phyloP scores from a whole-genome alignment of 2,888 invertebrate species.

The Ormyrus pomaceus region DNA sequence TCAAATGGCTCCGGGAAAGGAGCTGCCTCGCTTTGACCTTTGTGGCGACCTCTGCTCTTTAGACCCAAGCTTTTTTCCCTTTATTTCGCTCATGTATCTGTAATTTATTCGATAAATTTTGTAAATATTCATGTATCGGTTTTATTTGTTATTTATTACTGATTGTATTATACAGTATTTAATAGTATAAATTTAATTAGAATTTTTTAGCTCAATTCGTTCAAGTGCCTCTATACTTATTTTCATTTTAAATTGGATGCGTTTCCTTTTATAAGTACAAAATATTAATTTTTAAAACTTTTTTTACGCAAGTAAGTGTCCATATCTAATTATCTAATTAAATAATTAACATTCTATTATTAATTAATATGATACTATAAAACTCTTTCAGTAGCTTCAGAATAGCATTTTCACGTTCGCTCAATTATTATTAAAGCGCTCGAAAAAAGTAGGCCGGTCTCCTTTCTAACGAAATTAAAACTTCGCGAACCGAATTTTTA shows the following conservation, averaged over 20 bases:
- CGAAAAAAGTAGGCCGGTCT: not conserved
- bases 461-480: not conserved
- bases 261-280: too few relatives aligned
- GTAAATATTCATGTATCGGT: not conserved
- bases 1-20: not conserved
- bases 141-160: too few relatives aligned
- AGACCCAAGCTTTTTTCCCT: too few relatives aligned
- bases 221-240: too few relatives aligned
- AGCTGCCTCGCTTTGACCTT: slow-evolving; percentile 24
- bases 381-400: not conserved
- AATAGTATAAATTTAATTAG: too few relatives aligned
- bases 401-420: not conserved
- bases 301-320: too few relatives aligned
- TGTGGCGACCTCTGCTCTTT: not conserved
- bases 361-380: not conserved
- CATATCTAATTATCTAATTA: not conserved
- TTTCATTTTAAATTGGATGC: too few relatives aligned
- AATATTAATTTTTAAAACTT: too few relatives aligned
- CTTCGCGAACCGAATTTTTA: not conserved
- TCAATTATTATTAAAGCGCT: not conserved
- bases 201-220: too few relatives aligned
- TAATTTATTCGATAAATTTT: not conserved
- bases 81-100: not conserved
- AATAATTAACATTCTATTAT: not conserved
- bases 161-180: too few relatives aligned